phyloP scores from a whole-genome alignment of 2,888 invertebrate genomes.

The Latrodectus hesperus region DNA sequence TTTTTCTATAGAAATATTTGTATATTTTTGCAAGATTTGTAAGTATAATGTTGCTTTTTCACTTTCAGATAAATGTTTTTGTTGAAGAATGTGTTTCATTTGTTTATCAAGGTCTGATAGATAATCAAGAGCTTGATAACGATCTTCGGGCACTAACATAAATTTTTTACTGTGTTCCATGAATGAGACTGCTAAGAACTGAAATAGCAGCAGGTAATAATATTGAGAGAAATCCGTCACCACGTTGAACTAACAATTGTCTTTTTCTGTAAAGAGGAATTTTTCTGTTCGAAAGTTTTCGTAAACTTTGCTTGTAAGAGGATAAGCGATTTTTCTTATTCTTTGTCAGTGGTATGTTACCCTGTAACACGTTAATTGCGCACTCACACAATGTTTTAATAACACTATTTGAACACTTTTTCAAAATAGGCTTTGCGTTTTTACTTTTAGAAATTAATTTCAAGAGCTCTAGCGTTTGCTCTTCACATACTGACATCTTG shows the following conservation, averaged over 20 bases:
- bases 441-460: background rate
- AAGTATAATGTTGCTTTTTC: background rate
- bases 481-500: too few species aligned
- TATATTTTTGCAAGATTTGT: too few species aligned
- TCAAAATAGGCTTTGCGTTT: background rate
- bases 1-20: background rate
- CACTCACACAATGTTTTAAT: background rate
- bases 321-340: background rate
- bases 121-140: background rate
- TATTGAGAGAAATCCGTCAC: too few species aligned
- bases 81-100: background rate
- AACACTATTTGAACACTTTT: background rate
- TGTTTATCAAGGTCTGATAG: background rate
- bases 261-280: background rate
- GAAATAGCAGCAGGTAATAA: too few species aligned
- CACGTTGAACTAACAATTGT: too few species aligned
- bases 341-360: background rate
- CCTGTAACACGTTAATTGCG: too few species aligned
- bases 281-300: background rate
- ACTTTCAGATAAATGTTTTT: background rate
- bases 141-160: conserved; percentile 1
- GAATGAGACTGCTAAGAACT: too few species aligned
- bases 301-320: background rate
- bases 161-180: background rate
- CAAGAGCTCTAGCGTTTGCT: background rate